Conservation (phyloP, 2,888 invertebrate genomes). For the Tetranychus truncatus region DNA sequence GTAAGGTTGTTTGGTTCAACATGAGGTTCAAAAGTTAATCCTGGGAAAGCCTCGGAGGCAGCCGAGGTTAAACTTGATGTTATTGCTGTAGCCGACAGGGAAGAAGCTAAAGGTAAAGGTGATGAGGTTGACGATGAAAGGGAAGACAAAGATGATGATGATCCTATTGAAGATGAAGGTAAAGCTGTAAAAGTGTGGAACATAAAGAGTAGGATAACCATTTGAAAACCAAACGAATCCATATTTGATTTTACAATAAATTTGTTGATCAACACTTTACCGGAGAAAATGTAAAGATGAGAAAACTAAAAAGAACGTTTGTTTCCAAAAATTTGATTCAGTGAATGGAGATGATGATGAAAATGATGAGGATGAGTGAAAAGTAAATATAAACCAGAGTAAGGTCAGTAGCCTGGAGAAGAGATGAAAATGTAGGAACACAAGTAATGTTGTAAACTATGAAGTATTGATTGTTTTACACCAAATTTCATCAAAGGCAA, state of each 20-base stretch:
- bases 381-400: background rate
- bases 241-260: too few species aligned
- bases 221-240: too few species aligned
- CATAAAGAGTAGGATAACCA: too few species aligned
- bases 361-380: background rate
- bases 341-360: background rate
- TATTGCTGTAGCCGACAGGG: background rate
- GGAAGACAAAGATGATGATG: background rate
- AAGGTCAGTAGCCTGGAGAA: background rate
- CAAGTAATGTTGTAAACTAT: background rate
- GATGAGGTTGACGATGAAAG: background rate
- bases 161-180: background rate
- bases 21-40: conserved; percentile 3
- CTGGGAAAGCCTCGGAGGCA: background rate
- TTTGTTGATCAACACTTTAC: too few species aligned
- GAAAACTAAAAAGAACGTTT: too few species aligned
- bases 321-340: too few species aligned
- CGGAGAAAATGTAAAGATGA: too few species aligned
- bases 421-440: background rate
- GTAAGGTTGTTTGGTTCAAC: background rate
- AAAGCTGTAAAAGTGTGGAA: too few species aligned
- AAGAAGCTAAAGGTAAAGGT: background rate
- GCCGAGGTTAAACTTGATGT: background rate
- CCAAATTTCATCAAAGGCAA: background rate
- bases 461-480: background rate